Evolutionary conservation across 2,113 vertebrate species (phyloP).

Genomic region (Mirounga angustirostris): DNA sequence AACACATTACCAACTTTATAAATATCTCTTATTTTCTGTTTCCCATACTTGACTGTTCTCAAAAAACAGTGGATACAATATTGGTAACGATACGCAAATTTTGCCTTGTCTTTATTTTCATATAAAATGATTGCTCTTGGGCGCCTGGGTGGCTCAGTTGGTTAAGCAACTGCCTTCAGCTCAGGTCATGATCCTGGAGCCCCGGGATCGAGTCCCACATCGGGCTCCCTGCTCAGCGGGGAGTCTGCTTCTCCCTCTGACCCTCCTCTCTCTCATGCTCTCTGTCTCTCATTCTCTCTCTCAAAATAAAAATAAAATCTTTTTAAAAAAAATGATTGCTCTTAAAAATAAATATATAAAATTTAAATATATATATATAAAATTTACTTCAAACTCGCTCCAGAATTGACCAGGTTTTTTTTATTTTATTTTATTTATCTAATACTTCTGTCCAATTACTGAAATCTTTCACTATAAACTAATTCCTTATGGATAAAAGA

Average conservation of each 20-base stretch:
- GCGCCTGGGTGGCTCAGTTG: too few relatives aligned
- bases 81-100: neutral
- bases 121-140: neutral
- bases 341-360: neutral
- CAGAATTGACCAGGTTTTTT: neutral
- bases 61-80: neutral
- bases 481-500: neutral
- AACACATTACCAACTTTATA: neutral
- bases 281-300: too few relatives aligned
- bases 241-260: too few relatives aligned
- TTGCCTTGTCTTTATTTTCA: neutral
- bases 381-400: neutral
- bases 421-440: neutral
- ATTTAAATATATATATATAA: neutral
- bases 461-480: conserved; percentile 34
- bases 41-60: neutral
- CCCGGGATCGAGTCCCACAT: too few relatives aligned
- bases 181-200: too few relatives aligned
- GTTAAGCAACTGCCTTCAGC: too few relatives aligned
- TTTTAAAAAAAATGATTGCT: neutral
- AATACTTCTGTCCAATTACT: conserved; percentile 33
- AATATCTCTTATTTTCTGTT: neutral
- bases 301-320: too few relatives aligned
- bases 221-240: too few relatives aligned
- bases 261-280: too few relatives aligned